These are phyloP conservation scores for Cherax quadricarinatus DNA, from an alignment of 1,140 invertebrate species.

Conservation along the genomic window DNA sequence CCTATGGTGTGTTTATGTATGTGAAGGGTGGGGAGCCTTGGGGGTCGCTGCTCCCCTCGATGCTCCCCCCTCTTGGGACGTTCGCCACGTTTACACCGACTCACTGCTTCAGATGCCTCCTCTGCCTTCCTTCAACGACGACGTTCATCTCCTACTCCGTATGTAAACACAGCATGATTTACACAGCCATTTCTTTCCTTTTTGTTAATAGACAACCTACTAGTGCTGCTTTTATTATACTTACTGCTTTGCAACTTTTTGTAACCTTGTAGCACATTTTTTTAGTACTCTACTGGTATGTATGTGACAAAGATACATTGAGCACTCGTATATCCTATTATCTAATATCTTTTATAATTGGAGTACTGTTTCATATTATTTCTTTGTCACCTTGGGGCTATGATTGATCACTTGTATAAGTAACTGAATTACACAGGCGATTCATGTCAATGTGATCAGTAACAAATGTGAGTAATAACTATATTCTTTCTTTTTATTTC, in stretches of 20 bases:
- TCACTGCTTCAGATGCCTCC: conserved; percentile 67
- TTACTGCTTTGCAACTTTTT: neutral
- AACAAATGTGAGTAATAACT: too few relatives aligned
- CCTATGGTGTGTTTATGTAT: conserved; percentile 33
- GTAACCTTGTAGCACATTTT: too few relatives aligned
- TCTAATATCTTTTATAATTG: too few relatives aligned
- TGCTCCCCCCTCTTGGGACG: conserved; percentile 71
- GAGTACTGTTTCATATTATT: too few relatives aligned
- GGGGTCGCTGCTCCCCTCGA: conserved; percentile 48
- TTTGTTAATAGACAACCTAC: neutral
- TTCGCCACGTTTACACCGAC: conserved; percentile 66
- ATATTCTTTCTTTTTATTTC: too few relatives aligned
- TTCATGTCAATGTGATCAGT: too few relatives aligned
- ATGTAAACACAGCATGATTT: conserved; percentile 63
- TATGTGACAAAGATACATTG: too few relatives aligned
- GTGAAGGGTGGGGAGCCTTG: conserved; percentile 57
- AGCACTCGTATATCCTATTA: too few relatives aligned
- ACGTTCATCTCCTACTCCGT: conserved; percentile 66
- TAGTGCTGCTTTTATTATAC: neutral
- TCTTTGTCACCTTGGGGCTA: too few relatives aligned
- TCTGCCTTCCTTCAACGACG: conserved; percentile 54
- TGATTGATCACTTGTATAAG: too few relatives aligned
- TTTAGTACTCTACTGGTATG: too few relatives aligned
- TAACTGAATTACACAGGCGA: too few relatives aligned
- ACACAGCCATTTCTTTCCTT: conserved; percentile 10